Base-by-base conservation (phyloP, 2,113 vertebrate genomes). In the Philantomba maxwellii region DNA sequence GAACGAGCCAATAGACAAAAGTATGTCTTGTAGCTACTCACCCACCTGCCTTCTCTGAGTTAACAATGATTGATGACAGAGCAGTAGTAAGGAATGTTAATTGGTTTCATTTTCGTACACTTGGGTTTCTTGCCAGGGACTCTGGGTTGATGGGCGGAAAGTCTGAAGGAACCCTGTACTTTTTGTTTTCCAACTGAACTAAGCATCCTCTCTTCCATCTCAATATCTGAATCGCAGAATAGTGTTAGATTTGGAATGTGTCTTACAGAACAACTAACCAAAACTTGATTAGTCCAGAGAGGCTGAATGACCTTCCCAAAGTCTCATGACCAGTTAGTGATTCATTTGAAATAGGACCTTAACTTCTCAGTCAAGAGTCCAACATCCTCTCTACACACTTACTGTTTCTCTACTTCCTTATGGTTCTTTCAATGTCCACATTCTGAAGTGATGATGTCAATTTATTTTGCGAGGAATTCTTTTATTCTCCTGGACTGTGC, bases 1-100 rank as follows among this genome's bases (percentile, higher is more conserved):
- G 36, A 95, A 51, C 49, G 95, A 80, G 33, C 70, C 51, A 8
- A 9, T 80, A 30, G 83, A 25, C n/a, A 84, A 64, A 87, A 36
- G 45, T 75, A 51, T 14, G 55, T 88, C 58, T 66, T 70, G 19
- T 0, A 83, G 49, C 45, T 58, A 53, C 11, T 39, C 57, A 57
- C 57, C n/a, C 88, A 28, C 94, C 66, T 82, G 85, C 82, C 77
- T 91, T 93, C 49, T 70, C 82, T 21, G 49, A 94, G 66, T 80
- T 95, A 70, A 95, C 0, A 1, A 49, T 92, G 88, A 88, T 43
- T 39, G 93, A 78, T 82, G 58, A 85, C 87, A 89, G 78, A 91
- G 39, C 51, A n/a, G 83, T 57, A 21, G 62, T 92, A 64, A 94
- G 87, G 82, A 94, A 94, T 89, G 92, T 73, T 87, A 83, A 90